Conservation (phyloP, 2,888 invertebrate genomes). For the Baccha elongata region DNA sequence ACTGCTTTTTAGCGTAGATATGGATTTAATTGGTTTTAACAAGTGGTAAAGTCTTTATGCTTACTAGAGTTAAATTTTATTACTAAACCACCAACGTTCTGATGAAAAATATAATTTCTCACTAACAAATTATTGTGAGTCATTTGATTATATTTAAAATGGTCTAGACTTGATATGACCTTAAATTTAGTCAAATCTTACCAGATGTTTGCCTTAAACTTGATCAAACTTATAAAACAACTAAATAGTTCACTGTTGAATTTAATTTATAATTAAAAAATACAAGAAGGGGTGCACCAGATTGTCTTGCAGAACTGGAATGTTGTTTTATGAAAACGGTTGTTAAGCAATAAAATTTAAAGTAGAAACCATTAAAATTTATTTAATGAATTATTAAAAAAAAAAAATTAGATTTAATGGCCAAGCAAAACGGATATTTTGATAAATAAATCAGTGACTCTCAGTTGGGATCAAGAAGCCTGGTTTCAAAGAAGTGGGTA, state of each 20-base stretch:
- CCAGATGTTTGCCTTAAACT: slow-evolving; percentile 29
- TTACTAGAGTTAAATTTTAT: too few species aligned
- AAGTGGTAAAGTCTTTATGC: too few species aligned
- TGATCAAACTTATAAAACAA: slow-evolving; percentile 8
- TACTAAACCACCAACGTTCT: too few species aligned
- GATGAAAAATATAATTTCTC: too few species aligned
- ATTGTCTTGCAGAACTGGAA: not conserved
- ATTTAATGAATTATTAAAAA: slow-evolving; percentile 6
- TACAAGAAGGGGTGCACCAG: not conserved
- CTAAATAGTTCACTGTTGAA: not conserved
- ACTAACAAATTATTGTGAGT: too few species aligned
- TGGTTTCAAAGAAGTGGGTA: too few species aligned
- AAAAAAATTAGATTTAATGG: not conserved
- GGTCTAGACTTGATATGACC: too few species aligned
- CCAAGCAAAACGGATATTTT: not conserved
- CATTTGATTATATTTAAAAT: too few species aligned
- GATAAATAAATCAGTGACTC: not conserved
- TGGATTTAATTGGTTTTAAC: too few species aligned
- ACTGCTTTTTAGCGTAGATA: too few species aligned
- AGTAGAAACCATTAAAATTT: not conserved
- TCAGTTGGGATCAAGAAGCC: too few species aligned
- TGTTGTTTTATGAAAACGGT: not conserved
- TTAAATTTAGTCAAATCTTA: not conserved
- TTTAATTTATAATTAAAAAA: not conserved
- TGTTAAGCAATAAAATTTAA: slow-evolving; percentile 24